Evolutionary conservation across 2,888 invertebrate species (phyloP).

Genomic region (Carpatolechia fugitivella): DNA sequence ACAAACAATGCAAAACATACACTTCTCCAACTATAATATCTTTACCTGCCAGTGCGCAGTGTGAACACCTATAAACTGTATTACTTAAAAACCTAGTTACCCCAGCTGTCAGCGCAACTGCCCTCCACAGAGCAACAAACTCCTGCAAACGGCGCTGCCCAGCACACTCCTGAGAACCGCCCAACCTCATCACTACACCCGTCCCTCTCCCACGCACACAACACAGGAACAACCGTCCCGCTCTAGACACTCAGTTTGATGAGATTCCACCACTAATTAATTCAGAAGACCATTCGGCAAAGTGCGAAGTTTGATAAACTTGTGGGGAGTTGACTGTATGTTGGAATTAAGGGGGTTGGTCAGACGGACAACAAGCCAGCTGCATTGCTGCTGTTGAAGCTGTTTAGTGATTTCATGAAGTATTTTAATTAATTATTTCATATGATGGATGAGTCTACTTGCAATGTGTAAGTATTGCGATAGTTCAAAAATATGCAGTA

Average conservation of each 20-base stretch:
- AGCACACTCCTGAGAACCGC: neutral
- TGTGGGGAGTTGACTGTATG: neutral
- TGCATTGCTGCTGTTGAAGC: no score
- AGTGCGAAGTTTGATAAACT: slow-evolving; percentile 36
- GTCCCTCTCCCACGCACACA: neutral
- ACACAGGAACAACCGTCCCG: neutral
- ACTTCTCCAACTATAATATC: no score
- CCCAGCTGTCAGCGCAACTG: neutral
- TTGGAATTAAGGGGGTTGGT: neutral
- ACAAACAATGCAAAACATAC: no score
- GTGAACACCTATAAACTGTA: neutral
- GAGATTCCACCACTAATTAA: slow-evolving; percentile 28
- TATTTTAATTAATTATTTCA: no score
- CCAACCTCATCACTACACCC: slow-evolving; percentile 2
- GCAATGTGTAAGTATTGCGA: no score
- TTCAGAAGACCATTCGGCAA: slow-evolving; percentile 29
- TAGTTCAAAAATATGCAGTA: no score
- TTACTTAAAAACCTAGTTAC: slow-evolving; percentile 7
- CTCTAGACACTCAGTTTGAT: slow-evolving; percentile 9
- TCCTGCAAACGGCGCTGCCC: neutral
- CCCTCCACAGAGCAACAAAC: slow-evolving; percentile 1
- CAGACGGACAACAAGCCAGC: neutral
- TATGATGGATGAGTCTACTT: no score
- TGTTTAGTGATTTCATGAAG: no score
- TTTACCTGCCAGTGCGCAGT: no score